Conservation (phyloP, 2,113 vertebrate genomes). For the Capreolus pygargus region DNA sequence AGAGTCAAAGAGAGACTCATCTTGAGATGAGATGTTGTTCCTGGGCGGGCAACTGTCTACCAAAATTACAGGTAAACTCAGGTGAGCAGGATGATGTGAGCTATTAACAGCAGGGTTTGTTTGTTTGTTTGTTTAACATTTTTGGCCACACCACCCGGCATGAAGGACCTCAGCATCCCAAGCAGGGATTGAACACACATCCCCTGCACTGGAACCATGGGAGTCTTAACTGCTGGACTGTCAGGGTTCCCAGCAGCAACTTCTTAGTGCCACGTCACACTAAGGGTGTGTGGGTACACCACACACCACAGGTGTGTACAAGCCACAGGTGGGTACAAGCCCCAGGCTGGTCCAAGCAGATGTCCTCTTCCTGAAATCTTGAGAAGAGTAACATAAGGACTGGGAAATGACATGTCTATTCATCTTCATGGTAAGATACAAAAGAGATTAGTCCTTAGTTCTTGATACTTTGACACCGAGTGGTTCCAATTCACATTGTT, state of each 20-base stretch:
- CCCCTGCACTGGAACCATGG: not conserved
- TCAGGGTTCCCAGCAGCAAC: not conserved
- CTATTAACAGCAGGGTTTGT: not conserved
- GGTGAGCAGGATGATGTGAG: not conserved
- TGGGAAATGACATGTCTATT: not conserved
- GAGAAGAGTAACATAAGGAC: not conserved
- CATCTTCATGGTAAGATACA: not conserved
- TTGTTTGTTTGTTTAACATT: not conserved
- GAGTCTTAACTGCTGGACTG: not conserved
- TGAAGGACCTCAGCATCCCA: not conserved
- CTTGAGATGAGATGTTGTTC: not conserved
- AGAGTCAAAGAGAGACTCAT: not conserved
- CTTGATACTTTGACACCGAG: not conserved
- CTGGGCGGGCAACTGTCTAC: not conserved
- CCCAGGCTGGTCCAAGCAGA: not conserved
- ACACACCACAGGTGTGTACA: too few relatives aligned
- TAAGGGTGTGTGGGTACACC: too few relatives aligned
- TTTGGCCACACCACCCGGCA: fast-evolving
- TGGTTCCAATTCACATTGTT: not conserved
- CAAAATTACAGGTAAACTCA: not conserved
- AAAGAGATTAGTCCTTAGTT: not conserved
- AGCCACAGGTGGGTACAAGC: not conserved
- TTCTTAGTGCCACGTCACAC: not conserved
- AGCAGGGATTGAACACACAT: not conserved
- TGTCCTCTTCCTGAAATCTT: not conserved